Base-by-base conservation (phyloP, 2,113 vertebrate species). In the Dromiciops gliroides region DNA sequence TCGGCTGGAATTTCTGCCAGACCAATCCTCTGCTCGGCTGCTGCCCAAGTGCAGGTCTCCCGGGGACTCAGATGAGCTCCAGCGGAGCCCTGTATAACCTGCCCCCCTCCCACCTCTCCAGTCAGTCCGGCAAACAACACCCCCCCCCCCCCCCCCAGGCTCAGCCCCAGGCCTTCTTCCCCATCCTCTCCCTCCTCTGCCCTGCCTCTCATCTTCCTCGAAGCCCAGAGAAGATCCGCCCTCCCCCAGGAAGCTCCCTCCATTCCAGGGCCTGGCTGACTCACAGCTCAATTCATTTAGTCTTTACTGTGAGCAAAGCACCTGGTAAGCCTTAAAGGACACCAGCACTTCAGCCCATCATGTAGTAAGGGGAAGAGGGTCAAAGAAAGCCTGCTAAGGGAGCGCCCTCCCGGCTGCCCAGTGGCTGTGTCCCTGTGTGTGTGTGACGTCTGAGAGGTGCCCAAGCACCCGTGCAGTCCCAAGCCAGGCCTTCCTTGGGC, bases 401-500 rank as follows among this genome's bases (percentile, higher is more conserved):
- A 83, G n/a, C n/a, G n/a, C 44, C 22, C 37, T 22, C 2, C 8
- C 3, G 10, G 53, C 28, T 25, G 48, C 0, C 44, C 3, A 3
- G 4, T 47, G 52, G 7, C 26, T 22, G 44, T 56, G 47, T 19
- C 52, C 48, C n/a, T 48, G 28, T 67, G 0, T 0, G 9, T 1
- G 24, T n/a, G 26, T 95, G 47, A 8, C 3, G 9, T n/a, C 2
- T 89, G 51, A 92, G 93, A 52, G 49, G 89, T 50, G 47, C 67
- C 5, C 12, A 3, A 56, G 51, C 26, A 51, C 16, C 53, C 0
- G 3, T 0, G 3, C 0, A 44, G 26, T 26, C 0, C 50, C 3
- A 19, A 16, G 8, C 0, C 9, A 7, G 37, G 0, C 31, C 0
- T 14, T 1, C 10, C 11, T 12, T 0, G 12, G 26, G 49, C 28